A percentile compares a stretch with the other conserved stretches of the same genome.
Conservation (phyloP, 2,113 vertebrate genomes). For the Sinocyclocheilus rhinocerous region DNA sequence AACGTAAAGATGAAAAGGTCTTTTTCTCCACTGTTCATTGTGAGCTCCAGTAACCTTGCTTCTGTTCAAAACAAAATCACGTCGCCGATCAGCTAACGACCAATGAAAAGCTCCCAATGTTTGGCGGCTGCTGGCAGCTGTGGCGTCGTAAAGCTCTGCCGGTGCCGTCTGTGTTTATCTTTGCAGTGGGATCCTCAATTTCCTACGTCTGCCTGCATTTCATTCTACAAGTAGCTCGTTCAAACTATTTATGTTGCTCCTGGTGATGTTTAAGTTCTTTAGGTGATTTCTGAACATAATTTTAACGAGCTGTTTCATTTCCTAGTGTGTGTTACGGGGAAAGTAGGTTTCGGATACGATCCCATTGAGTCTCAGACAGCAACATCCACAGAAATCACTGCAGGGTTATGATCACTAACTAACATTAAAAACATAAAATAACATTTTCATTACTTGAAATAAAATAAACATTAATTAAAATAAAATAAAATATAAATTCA, state of each 20-base stretch:
- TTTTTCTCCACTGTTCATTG: not conserved
- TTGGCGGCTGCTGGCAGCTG: not conserved
- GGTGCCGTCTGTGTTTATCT: not conserved
- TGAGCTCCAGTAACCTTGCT: not conserved
- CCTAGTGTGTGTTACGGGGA: not conserved
- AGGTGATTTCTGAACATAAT: not conserved
- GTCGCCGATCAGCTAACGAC: not conserved
- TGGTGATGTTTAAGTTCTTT: slow-evolving; percentile 18
- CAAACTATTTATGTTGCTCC: slow-evolving; percentile 5
- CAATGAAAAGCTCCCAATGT: not conserved
- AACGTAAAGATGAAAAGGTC: not conserved
- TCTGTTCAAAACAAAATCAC: not conserved
- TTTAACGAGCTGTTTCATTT: slow-evolving; percentile 36
- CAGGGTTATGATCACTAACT: not conserved
- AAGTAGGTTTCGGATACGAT: not conserved
- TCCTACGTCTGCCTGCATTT: not conserved
- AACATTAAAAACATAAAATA: no score
- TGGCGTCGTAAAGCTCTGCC: not conserved
- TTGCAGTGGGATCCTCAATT: not conserved
- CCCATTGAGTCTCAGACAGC: slow-evolving; percentile 1
- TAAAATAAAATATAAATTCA: no score
- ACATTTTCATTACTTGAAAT: not conserved
- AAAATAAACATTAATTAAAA: no score
- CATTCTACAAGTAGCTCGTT: slow-evolving; percentile 12
- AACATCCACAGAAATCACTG: not conserved